These are phyloP conservation scores for Cryptotis parvus DNA, from an alignment of 2,113 vertebrate genomes.

Conservation along the genomic window DNA sequence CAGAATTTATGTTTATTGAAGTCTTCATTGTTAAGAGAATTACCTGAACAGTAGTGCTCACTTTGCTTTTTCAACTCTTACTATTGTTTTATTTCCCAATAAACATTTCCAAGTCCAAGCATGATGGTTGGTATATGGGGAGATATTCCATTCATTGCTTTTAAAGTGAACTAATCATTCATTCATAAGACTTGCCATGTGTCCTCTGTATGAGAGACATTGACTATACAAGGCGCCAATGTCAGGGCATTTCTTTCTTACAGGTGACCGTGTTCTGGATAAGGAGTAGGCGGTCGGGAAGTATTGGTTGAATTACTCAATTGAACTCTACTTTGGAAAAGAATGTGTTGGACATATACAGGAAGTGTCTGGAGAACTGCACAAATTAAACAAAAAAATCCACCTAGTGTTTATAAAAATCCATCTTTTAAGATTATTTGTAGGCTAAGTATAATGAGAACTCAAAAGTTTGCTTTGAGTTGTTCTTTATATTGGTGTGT, in stretches of 20 bases:
- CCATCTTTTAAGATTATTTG: neutral
- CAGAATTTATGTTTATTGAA: neutral
- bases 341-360: neutral
- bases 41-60: neutral
- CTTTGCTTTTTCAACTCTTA: neutral
- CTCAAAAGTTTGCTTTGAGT: neutral
- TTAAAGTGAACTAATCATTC: constrained; percentile 24
- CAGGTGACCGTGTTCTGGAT: neutral
- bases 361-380: neutral
- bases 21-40: neutral
- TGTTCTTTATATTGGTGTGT: neutral
- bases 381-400: neutral
- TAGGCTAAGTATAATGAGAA: neutral
- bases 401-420: neutral
- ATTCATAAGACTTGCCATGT: neutral
- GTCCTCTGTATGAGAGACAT: neutral
- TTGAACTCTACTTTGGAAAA: constrained; percentile 8
- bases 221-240: neutral
- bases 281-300: neutral
- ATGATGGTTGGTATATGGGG: neutral
- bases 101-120: constrained; percentile 1
- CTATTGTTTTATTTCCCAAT: constrained; percentile 8
- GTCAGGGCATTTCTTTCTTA: neutral
- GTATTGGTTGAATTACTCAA: neutral
- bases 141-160: neutral